These are phyloP conservation scores for Argyra leucocephala DNA, from an alignment of 2,888 invertebrate species.

Conservation along the genomic window DNA sequence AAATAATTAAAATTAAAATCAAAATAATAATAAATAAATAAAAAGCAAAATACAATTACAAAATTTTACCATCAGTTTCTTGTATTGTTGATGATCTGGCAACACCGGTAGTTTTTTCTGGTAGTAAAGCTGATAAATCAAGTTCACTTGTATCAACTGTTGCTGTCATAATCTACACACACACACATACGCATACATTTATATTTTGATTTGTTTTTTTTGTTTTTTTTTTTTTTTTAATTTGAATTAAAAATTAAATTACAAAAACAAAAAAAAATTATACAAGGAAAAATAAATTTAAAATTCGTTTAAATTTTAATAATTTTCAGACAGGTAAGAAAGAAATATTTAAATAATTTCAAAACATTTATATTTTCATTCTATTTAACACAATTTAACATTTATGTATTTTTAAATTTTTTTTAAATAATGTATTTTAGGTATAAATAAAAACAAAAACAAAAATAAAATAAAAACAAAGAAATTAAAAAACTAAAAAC, in stretches of 20 bases:
- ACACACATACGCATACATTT: conserved; percentile 44
- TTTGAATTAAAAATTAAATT: neutral
- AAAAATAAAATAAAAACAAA: no score
- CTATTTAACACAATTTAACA: conserved; percentile 14
- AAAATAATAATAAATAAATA: conserved; percentile 28
- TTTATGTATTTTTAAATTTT: neutral
- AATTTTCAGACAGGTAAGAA: no score
- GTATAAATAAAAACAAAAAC: no score
- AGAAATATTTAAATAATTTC: conserved; percentile 14
- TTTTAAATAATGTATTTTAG: no score
- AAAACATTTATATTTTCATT: conserved; percentile 27
- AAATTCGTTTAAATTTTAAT: no score
- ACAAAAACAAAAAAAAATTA: conserved; percentile 12
- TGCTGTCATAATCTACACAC: conserved; percentile 78
- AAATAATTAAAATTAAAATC: conserved; percentile 18
- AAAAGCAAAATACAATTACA: conserved; percentile 46
- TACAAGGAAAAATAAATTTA: no score
- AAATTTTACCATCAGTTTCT: conserved; percentile 58
- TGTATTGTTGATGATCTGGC: conserved; percentile 80
- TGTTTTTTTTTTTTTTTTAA: neutral
- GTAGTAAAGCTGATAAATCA: conserved; percentile 78
- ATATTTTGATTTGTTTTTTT: conserved; percentile 10
- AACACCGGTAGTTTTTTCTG: conserved; percentile 68
- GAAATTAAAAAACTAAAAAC: no score
- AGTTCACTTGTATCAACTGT: conserved; percentile 91